These are phyloP conservation scores for Argyresthia albistria DNA, from an alignment of 2,888 invertebrate species.

Conservation along the genomic window DNA sequence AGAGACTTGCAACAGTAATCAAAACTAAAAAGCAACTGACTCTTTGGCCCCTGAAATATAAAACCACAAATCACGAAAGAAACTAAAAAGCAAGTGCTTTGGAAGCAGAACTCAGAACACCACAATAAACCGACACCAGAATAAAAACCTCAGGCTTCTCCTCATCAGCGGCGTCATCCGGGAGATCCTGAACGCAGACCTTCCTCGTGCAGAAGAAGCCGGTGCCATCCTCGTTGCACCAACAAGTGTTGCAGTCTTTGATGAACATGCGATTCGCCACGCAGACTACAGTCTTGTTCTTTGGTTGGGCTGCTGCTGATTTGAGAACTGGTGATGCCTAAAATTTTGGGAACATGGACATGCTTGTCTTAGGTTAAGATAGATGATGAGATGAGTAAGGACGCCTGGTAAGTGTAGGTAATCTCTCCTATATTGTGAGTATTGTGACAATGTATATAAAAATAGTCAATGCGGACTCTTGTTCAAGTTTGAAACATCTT, in stretches of 20 bases:
- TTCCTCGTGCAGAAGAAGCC: conserved; percentile 61
- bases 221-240: conserved; percentile 63
- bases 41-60: neutral
- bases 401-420: too few relatives aligned
- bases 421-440: too few relatives aligned
- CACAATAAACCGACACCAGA: conserved; percentile 1
- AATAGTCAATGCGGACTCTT: too few relatives aligned
- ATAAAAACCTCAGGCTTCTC: conserved; percentile 28
- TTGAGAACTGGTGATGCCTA: too few relatives aligned
- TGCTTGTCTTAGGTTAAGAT: too few relatives aligned
- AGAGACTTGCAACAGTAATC: too few relatives aligned
- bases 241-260: conserved; percentile 62
- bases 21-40: too few relatives aligned
- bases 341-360: too few relatives aligned
- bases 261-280: conserved; percentile 58
- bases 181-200: conserved; percentile 39
- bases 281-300: conserved; percentile 37
- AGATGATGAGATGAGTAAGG: too few relatives aligned
- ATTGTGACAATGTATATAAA: too few relatives aligned
- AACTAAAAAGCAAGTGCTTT: too few relatives aligned
- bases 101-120: neutral
- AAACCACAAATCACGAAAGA: conserved; percentile 6
- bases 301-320: neutral
- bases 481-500: too few relatives aligned
- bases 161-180: conserved; percentile 31